A percentile compares a stretch with the other conserved stretches of the same genome.
Conservation (phyloP, 2,888 invertebrate genomes). For the Notodonta ziczac region DNA sequence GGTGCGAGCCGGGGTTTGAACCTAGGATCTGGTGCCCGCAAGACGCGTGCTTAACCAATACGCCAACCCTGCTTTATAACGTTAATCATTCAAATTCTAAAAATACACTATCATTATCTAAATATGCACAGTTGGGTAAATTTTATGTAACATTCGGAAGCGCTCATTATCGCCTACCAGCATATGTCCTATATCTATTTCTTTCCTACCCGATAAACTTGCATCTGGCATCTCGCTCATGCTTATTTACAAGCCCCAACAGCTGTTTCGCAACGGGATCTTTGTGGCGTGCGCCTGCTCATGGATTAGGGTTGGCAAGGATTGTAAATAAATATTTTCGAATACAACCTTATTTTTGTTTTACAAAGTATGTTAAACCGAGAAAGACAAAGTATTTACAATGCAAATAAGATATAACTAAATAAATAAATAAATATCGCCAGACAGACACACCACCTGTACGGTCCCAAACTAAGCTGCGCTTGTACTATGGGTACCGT, state of each 20-base stretch:
- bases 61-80: too few species aligned
- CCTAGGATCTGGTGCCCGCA: background rate
- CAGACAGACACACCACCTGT: too few species aligned
- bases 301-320: constrained; percentile 40
- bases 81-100: background rate
- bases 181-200: constrained; percentile 37
- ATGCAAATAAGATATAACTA: too few species aligned
- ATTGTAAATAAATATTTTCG: background rate
- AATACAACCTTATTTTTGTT: background rate
- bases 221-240: constrained; percentile 39
- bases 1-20: background rate
- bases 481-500: too few species aligned
- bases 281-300: constrained; percentile 55
- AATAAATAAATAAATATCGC: too few species aligned
- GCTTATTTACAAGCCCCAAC: constrained; percentile 56
- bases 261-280: constrained; percentile 78
- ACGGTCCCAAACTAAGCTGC: too few species aligned
- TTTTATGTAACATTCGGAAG: constrained; percentile 14
- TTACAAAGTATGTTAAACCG: too few species aligned
- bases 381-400: too few species aligned
- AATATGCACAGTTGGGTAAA: constrained; percentile 3
- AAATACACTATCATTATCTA: background rate
- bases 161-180: constrained; percentile 30
- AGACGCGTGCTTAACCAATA: too few species aligned
- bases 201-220: constrained; percentile 21